These are phyloP conservation scores for Micronycteris hirsuta DNA, from an alignment of 2,113 vertebrate genomes.

Conservation along the genomic window DNA sequence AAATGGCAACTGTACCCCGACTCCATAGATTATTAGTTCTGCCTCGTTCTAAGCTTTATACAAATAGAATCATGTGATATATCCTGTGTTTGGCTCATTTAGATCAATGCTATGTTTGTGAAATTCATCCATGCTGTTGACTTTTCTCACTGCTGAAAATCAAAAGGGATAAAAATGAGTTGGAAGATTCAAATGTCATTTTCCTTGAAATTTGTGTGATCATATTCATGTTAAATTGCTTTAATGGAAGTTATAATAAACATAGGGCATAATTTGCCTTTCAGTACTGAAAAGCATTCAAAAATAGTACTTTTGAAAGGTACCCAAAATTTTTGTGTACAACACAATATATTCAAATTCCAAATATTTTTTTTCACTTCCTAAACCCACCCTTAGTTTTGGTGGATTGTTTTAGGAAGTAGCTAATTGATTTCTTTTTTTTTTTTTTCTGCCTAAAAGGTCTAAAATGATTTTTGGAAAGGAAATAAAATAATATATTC, in stretches of 20 bases:
- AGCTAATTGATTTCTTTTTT: background rate
- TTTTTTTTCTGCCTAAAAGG: background rate
- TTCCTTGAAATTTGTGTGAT: slow-evolving; percentile 59
- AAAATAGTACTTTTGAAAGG: slow-evolving; percentile 31
- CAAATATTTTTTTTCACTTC: background rate
- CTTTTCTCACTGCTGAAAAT: slow-evolving; percentile 62
- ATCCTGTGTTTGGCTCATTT: background rate
- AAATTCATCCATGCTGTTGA: background rate
- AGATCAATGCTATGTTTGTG: background rate
- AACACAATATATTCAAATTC: background rate
- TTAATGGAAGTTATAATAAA: slow-evolving; percentile 48
- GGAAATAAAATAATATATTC: background rate
- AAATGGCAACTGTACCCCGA: background rate
- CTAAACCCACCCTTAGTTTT: background rate
- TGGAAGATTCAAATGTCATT: slow-evolving; percentile 21
- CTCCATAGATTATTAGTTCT: background rate
- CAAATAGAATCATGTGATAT: background rate
- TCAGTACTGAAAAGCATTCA: background rate
- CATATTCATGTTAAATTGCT: slow-evolving; percentile 38
- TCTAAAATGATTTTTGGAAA: slow-evolving; percentile 21
- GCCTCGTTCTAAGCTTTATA: background rate
- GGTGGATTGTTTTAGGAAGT: background rate
- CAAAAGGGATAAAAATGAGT: slow-evolving; percentile 52
- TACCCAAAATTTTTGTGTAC: background rate
- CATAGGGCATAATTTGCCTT: slow-evolving; percentile 26